Conservation (phyloP, 2,797 vertebrate species). For the Carduelis carduelis region DNA sequence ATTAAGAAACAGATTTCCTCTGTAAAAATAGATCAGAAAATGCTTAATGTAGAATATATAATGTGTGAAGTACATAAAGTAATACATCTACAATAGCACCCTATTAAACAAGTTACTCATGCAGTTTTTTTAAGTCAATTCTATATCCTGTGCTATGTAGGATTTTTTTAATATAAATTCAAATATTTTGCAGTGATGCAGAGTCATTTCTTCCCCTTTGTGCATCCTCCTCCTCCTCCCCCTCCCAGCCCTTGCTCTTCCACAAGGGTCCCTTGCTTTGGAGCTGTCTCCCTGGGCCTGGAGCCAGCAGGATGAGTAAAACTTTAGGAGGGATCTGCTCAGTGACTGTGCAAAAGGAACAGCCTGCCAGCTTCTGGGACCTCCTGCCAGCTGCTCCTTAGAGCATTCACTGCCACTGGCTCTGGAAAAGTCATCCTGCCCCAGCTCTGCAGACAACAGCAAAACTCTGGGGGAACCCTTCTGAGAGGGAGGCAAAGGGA, state of each 20-base stretch:
- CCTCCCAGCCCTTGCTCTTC: background rate
- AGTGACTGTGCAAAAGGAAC: background rate
- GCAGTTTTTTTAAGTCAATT: background rate
- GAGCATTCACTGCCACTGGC: background rate
- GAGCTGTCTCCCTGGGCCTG: slow-evolving; percentile 9
- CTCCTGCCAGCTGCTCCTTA: slow-evolving; percentile 25
- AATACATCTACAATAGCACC: background rate
- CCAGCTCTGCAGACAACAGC: background rate
- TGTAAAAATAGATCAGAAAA: background rate
- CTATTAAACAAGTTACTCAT: background rate
- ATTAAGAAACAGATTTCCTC: background rate
- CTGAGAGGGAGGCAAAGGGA: background rate
- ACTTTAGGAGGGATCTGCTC: slow-evolving; percentile 13
- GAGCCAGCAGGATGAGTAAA: slow-evolving; percentile 34
- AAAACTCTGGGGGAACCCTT: background rate
- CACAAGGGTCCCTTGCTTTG: background rate
- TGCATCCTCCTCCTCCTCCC: background rate
- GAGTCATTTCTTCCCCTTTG: background rate
- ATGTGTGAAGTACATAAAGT: background rate
- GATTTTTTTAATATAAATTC: background rate
- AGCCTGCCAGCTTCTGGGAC: background rate
- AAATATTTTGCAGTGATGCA: background rate
- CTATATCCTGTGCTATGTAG: background rate
- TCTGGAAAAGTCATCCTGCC: background rate
- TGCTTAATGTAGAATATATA: background rate